Evolutionary conservation across 2,888 invertebrate genomes (phyloP).

Genomic region (Mycalesis mineus): DNA sequence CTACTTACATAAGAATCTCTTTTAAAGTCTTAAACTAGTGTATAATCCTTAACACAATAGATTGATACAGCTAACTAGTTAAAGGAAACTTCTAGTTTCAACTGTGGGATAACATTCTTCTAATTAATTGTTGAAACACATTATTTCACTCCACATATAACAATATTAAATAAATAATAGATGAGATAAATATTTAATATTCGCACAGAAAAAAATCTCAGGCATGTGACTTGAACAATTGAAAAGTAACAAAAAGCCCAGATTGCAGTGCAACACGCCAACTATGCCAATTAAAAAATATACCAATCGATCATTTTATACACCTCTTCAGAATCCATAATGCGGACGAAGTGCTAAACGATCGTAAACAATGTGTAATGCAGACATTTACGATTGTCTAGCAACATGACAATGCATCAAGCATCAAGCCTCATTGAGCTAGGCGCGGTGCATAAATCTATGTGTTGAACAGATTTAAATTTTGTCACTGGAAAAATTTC

Average conservation of each 20-base stretch:
- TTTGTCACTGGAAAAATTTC: neutral
- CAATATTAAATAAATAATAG: neutral
- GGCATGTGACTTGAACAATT: slow-evolving; percentile 1
- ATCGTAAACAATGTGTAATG: slow-evolving; percentile 65
- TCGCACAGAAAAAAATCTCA: neutral
- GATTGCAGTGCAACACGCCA: slow-evolving; percentile 8
- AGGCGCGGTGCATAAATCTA: slow-evolving; percentile 60
- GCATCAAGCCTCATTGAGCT: slow-evolving; percentile 70
- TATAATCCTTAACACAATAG: no score
- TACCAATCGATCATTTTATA: slow-evolving; percentile 22
- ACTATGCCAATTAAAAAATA: slow-evolving; percentile 14
- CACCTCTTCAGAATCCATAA: slow-evolving; percentile 36
- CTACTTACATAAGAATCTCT: no score
- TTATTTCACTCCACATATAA: no score
- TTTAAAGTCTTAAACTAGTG: no score
- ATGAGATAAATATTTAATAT: neutral
- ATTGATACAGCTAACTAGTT: no score
- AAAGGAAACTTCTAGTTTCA: no score
- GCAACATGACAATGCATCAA: slow-evolving; percentile 67
- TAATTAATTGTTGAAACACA: no score
- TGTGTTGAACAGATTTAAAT: slow-evolving; percentile 49
- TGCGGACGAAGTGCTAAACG: slow-evolving; percentile 45
- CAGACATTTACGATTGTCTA: slow-evolving; percentile 66
- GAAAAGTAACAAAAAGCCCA: slow-evolving; percentile 6
- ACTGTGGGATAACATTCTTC: no score